These are phyloP conservation scores for Cyanoliseus patagonus DNA, from an alignment of 2,113 vertebrate species.

Conservation along the genomic window DNA sequence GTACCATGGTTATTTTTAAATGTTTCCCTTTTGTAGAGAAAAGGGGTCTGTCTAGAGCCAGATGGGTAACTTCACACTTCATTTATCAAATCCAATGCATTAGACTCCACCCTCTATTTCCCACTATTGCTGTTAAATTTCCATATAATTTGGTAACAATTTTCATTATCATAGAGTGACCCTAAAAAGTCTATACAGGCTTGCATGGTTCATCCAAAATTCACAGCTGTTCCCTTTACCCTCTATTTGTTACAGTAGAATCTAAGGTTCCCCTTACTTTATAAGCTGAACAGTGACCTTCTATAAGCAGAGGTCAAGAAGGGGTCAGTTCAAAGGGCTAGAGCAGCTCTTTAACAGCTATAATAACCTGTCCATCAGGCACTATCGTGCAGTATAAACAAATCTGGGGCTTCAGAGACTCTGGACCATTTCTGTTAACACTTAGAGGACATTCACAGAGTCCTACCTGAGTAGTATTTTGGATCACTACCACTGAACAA, in stretches of 20 bases:
- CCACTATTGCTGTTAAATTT: slow-evolving; percentile 91
- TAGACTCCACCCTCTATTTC: slow-evolving; percentile 80
- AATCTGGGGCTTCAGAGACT: slow-evolving; percentile 73
- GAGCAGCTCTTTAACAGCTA: slow-evolving; percentile 78
- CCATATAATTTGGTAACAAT: slow-evolving; percentile 99
- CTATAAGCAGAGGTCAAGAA: slow-evolving; percentile 77
- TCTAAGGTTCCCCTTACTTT: slow-evolving; percentile 72
- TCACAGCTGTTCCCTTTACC: slow-evolving; percentile 86
- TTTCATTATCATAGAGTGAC: slow-evolving; percentile 99
- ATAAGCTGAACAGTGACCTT: slow-evolving; percentile 79
- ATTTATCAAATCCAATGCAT: slow-evolving; percentile 97
- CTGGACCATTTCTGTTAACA: slow-evolving; percentile 79
- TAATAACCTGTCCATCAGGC: slow-evolving; percentile 82
- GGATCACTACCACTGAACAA: slow-evolving; percentile 50
- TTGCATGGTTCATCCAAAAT: slow-evolving; percentile 81
- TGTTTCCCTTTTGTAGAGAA: slow-evolving; percentile 77
- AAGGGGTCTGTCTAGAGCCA: slow-evolving; percentile 82
- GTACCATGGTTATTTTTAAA: slow-evolving; percentile 82
- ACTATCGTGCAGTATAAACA: slow-evolving; percentile 74
- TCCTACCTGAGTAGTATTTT: slow-evolving; percentile 56
- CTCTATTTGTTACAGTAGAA: slow-evolving; percentile 78
- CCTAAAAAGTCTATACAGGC: slow-evolving; percentile 87
- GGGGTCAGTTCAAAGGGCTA: slow-evolving; percentile 80
- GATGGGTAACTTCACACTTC: slow-evolving; percentile 99
- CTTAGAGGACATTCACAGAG: slow-evolving; percentile 65